phyloP scores from a whole-genome alignment of 2,888 invertebrate species.

The Pogonocherus hispidulus region DNA sequence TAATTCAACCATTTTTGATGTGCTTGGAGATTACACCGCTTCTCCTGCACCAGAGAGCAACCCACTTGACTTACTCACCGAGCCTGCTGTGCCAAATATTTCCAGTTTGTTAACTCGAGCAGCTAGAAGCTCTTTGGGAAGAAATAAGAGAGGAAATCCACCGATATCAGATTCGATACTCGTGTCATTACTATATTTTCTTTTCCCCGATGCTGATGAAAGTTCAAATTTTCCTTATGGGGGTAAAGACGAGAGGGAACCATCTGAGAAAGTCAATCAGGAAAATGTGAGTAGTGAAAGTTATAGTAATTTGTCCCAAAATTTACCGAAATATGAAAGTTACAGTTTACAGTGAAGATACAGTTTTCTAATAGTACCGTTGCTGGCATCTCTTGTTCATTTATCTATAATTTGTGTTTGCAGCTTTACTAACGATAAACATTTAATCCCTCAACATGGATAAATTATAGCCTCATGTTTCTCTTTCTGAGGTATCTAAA shows the following conservation, averaged over 20 bases:
- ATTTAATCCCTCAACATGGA: too few relatives aligned
- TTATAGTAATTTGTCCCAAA: too few relatives aligned
- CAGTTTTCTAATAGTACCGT: too few relatives aligned
- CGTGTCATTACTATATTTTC: constrained; percentile 82
- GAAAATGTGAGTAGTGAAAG: constrained; percentile 39
- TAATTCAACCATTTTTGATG: constrained; percentile 69
- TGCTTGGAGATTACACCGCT: constrained; percentile 71
- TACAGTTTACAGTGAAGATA: too few relatives aligned
- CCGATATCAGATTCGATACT: constrained; percentile 84
- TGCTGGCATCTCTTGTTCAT: too few relatives aligned
- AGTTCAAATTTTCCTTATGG: constrained; percentile 73
- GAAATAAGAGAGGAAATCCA: constrained; percentile 73
- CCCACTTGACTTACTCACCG: constrained; percentile 81
- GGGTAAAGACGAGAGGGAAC: constrained; percentile 66
- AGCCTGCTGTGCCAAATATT: constrained; percentile 80
- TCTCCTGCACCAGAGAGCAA: constrained; percentile 63
- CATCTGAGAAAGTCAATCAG: constrained; percentile 19
- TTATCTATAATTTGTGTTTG: too few relatives aligned
- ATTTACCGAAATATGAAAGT: too few relatives aligned
- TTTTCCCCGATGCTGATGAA: constrained; percentile 90
- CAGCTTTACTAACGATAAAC: too few relatives aligned
- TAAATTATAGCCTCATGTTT: too few relatives aligned
- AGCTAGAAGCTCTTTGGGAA: constrained; percentile 67
- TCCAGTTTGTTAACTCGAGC: constrained; percentile 73
- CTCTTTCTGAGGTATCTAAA: too few relatives aligned